Conservation (phyloP, 2,113 vertebrate species). For the Campylomormyrus tamandua region DNA sequence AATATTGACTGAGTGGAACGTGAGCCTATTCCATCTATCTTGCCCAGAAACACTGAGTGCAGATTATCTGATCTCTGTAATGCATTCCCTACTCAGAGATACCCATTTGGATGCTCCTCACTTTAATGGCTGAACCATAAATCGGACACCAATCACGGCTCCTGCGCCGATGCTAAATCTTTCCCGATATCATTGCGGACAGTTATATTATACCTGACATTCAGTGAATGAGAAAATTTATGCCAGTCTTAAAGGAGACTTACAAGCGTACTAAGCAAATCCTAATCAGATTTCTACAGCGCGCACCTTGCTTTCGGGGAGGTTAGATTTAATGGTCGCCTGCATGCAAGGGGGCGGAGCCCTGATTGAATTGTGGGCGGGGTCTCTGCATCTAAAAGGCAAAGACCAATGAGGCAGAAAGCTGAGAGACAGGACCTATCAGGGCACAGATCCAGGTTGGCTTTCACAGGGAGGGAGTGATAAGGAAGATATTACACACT, state of each 20-base stretch:
- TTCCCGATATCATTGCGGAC: background rate
- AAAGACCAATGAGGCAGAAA: background rate
- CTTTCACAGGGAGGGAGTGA: background rate
- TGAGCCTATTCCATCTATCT: constrained; percentile 8
- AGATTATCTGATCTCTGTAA: constrained; percentile 17
- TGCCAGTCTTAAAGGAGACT: background rate
- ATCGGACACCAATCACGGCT: constrained; percentile 13
- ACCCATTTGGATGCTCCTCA: constrained; percentile 9
- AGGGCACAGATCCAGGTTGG: background rate
- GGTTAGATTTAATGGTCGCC: background rate
- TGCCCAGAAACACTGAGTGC: constrained; percentile 13
- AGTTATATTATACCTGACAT: background rate
- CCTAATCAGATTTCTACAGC: background rate
- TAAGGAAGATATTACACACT: background rate
- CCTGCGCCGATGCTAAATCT: background rate
- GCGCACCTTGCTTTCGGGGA: background rate
- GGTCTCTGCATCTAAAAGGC: background rate
- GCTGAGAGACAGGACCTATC: background rate
- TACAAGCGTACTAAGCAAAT: background rate
- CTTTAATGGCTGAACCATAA: constrained; percentile 11
- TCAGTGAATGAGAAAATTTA: background rate
- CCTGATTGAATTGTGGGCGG: background rate
- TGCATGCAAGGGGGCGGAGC: background rate
- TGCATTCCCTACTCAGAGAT: constrained; percentile 3
- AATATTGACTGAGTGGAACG: background rate